phyloP scores from a whole-genome alignment of 2,888 invertebrate genomes.

The Meiosimyza platycephala region DNA sequence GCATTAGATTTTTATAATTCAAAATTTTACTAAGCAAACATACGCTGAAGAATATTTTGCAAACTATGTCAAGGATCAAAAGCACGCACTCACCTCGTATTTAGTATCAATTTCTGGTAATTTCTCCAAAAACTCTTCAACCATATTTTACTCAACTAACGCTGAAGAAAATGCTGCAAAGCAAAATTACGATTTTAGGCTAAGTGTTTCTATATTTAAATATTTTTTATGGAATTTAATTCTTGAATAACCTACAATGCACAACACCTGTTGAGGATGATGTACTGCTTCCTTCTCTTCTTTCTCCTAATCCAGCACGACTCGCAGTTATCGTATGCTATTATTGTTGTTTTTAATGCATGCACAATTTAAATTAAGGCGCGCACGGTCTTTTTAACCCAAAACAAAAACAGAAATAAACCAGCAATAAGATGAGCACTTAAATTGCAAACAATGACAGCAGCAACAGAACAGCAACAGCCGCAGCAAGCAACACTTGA shows the following conservation, averaged over 20 bases:
- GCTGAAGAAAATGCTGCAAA: constrained; percentile 38
- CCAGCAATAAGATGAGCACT: background rate
- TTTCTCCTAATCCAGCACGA: background rate
- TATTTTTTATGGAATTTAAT: constrained; percentile 38
- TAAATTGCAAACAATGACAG: background rate
- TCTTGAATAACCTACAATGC: constrained; percentile 5
- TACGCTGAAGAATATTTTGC: background rate
- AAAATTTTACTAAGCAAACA: constrained; percentile 1
- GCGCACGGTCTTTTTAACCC: constrained; percentile 3
- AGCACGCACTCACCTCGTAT: constrained; percentile 56
- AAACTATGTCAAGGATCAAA: constrained; percentile 19
- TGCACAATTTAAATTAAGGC: background rate
- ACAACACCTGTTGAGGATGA: constrained; percentile 33
- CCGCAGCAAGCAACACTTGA: no score
- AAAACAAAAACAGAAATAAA: background rate
- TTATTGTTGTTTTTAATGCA: constrained; percentile 7
- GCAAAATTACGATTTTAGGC: constrained; percentile 5
- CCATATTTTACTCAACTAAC: constrained; percentile 55
- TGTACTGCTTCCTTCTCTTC: background rate
- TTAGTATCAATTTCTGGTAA: constrained; percentile 66
- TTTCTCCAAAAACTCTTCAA: constrained; percentile 67
- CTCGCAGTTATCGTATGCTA: background rate
- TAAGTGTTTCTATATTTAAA: constrained; percentile 36
- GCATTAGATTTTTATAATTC: constrained; percentile 42
- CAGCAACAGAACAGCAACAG: background rate